A percentile compares a stretch with the other conserved stretches of the same genome.
Conservation (phyloP, 2,797 vertebrate genomes). For the Sphenopsis melanotis region DNA sequence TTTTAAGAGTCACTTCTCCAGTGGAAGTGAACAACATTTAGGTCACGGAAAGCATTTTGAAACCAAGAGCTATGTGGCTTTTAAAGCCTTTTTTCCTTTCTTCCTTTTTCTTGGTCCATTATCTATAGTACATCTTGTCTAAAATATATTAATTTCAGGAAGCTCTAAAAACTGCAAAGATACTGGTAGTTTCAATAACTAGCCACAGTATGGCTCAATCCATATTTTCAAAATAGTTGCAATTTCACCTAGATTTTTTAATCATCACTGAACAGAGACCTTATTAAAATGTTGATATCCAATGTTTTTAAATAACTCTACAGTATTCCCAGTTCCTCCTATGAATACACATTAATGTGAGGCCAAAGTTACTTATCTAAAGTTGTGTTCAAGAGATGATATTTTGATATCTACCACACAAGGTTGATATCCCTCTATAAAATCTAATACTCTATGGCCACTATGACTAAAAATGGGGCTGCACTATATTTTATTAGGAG, state of each 20-base stretch:
- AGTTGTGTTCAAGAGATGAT: not conserved
- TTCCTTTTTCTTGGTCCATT: not conserved
- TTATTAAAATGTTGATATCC: not conserved
- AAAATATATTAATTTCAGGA: not conserved
- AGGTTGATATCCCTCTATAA: not conserved
- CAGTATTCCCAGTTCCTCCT: not conserved
- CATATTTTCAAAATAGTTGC: not conserved
- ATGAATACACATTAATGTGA: not conserved
- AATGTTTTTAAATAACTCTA: not conserved
- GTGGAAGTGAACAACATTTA: not conserved
- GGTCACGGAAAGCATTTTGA: not conserved
- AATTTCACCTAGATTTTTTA: not conserved
- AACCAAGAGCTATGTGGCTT: not conserved
- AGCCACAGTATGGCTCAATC: not conserved
- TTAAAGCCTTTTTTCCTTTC: not conserved
- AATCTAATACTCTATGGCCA: accelerated
- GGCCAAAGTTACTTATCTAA: not conserved
- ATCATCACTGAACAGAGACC: not conserved
- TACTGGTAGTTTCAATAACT: not conserved
- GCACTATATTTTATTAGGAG: not conserved
- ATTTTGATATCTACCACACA: not conserved
- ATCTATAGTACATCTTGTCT: not conserved
- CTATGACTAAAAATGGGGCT: not conserved
- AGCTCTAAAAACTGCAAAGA: not conserved
- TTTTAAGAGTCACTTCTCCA: not conserved